These are phyloP conservation scores for Athrips mouffetella DNA, from an alignment of 2,888 invertebrate genomes.

Conservation along the genomic window DNA sequence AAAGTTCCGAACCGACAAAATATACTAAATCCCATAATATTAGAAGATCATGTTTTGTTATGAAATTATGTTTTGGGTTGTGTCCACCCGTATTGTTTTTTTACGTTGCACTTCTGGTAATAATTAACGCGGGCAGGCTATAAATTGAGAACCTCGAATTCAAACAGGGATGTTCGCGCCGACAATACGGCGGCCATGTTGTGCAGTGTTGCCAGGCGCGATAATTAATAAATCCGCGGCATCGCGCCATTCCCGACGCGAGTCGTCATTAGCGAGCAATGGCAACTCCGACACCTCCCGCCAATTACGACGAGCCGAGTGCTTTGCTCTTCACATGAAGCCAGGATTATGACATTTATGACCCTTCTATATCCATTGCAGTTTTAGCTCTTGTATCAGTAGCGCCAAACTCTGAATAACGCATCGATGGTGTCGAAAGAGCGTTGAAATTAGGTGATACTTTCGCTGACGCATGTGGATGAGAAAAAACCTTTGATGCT, in stretches of 20 bases:
- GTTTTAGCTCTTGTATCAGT: background rate
- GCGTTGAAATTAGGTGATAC: background rate
- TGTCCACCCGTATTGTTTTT: background rate
- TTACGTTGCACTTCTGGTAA: background rate
- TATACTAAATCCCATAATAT: too few relatives aligned
- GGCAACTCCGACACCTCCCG: slow-evolving; percentile 77
- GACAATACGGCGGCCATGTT: slow-evolving; percentile 72
- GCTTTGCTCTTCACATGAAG: slow-evolving; percentile 19
- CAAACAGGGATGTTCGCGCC: slow-evolving; percentile 47
- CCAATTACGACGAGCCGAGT: slow-evolving; percentile 71
- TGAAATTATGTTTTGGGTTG: too few relatives aligned
- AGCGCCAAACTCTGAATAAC: background rate
- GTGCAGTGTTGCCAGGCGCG: slow-evolving; percentile 71
- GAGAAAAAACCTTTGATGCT: slow-evolving; percentile 50
- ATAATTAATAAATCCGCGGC: slow-evolving; percentile 75
- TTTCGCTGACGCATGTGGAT: background rate
- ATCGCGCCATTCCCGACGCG: slow-evolving; percentile 27
- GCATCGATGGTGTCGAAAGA: background rate
- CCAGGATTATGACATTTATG: slow-evolving; percentile 5
- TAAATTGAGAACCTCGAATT: slow-evolving; percentile 34
- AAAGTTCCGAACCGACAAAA: too few relatives aligned
- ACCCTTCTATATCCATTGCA: slow-evolving; percentile 4
- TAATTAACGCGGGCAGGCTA: background rate
- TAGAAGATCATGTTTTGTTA: too few relatives aligned
- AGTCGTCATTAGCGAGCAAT: slow-evolving; percentile 53